Conservation (phyloP, 2,888 invertebrate species). For the Ptilodon capucinus region DNA sequence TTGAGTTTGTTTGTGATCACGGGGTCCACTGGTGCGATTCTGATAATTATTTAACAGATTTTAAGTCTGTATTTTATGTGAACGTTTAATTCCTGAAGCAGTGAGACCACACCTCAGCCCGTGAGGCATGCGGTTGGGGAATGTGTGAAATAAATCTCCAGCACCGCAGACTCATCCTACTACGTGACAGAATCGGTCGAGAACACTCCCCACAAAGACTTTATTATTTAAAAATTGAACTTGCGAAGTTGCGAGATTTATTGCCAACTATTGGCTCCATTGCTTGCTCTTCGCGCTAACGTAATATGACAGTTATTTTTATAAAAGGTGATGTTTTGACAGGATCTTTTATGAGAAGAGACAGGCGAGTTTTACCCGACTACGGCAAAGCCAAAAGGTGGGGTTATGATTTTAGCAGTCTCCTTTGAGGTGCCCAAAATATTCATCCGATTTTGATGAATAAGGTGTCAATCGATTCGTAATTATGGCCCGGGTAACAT, state of each 20-base stretch:
- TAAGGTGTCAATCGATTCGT: too few relatives aligned
- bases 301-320: neutral
- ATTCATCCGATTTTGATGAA: too few relatives aligned
- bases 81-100: slow-evolving; percentile 7
- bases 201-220: slow-evolving; percentile 43
- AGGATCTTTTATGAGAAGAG: neutral
- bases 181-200: slow-evolving; percentile 51
- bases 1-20: too few relatives aligned
- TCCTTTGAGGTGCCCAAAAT: too few relatives aligned
- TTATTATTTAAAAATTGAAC: slow-evolving; percentile 39
- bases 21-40: too few relatives aligned
- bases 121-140: slow-evolving; percentile 19
- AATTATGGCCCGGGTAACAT: too few relatives aligned
- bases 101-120: slow-evolving; percentile 6
- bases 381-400: too few relatives aligned
- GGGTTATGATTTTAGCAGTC: too few relatives aligned
- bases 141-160: slow-evolving; percentile 52
- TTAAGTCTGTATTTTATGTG: too few relatives aligned
- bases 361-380: neutral
- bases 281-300: neutral
- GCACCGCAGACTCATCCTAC: slow-evolving; percentile 39
- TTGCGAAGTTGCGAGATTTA: slow-evolving; percentile 23
- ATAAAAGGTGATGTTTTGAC: neutral
- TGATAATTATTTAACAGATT: too few relatives aligned
- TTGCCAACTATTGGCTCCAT: neutral